A percentile compares a stretch with the other conserved stretches of the same genome.
phyloP scores from a whole-genome alignment of 92 coral and sea anemone species.

The Phenganax subtilis region DNA sequence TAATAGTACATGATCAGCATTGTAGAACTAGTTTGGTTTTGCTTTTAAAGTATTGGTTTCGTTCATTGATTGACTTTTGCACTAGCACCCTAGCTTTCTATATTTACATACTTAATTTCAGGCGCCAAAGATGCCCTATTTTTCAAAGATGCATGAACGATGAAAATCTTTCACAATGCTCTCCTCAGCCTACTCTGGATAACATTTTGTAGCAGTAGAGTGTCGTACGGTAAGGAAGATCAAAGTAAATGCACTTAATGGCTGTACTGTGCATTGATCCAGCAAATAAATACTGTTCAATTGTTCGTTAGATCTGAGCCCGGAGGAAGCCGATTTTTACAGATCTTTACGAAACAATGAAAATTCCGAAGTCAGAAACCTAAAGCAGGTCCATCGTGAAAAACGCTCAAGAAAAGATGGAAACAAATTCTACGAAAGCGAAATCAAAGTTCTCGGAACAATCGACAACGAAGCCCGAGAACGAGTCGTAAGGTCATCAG shows the following conservation, averaged over 20 bases:
- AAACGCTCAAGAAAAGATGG: not conserved
- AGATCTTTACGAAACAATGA: conserved; percentile 16
- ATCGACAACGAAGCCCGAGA: not conserved
- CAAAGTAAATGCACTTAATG: not conserved
- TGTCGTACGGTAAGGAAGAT: not conserved
- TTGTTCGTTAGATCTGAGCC: not conserved
- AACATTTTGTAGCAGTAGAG: not conserved
- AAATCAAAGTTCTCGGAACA: conserved; percentile 31
- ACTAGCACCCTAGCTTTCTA: too few relatives aligned
- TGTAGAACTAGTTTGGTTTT: too few relatives aligned
- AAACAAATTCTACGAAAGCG: conserved; percentile 22
- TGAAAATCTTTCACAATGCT: conserved; percentile 34
- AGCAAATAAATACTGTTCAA: not conserved
- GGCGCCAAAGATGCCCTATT: conserved; percentile 42
- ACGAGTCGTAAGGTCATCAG: conserved; percentile 25
- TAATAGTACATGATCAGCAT: too few relatives aligned
- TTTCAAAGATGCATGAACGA: conserved; percentile 35
- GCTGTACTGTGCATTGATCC: not conserved
- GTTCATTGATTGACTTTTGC: too few relatives aligned
- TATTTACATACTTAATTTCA: not conserved
- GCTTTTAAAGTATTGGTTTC: too few relatives aligned
- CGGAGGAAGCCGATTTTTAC: conserved; percentile 29
- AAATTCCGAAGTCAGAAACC: not conserved
- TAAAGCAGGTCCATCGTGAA: not conserved
- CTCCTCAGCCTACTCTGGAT: conserved; percentile 19